These are phyloP conservation scores for Actinostola sp. DNA, from an alignment of 92 coral and sea anemone genomes.

Conservation along the genomic window DNA sequence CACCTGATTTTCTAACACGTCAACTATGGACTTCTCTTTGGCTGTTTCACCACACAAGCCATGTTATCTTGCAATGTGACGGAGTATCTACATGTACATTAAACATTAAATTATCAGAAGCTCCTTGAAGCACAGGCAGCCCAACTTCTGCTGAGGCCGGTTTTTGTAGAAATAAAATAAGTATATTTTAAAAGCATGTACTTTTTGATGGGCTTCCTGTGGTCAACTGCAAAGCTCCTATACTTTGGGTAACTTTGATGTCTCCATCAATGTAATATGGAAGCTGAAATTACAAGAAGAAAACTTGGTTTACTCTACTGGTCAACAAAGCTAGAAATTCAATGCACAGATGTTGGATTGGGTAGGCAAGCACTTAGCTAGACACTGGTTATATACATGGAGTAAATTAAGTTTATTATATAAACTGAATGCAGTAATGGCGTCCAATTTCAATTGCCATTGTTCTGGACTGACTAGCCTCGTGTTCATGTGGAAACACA, in stretches of 20 bases:
- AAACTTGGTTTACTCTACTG: neutral
- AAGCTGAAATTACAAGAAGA: conserved; percentile 58
- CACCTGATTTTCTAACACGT: conserved; percentile 76
- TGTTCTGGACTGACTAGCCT: no score
- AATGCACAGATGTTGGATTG: no score
- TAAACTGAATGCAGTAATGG: no score
- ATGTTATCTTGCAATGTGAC: conserved; percentile 76
- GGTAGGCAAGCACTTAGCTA: no score
- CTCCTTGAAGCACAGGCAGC: neutral
- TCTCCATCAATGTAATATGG: conserved; percentile 96
- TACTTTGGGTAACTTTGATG: conserved; percentile 75
- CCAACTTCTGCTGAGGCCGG: neutral
- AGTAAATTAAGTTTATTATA: no score
- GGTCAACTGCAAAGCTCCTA: no score
- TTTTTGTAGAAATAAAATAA: neutral
- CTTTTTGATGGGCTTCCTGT: no score
- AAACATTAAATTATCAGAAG: conserved; percentile 4
- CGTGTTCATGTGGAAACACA: no score
- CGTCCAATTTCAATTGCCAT: no score
- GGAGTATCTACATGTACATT: conserved; percentile 57
- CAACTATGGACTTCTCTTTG: conserved; percentile 68
- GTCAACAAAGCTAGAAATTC: neutral
- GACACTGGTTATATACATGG: no score
- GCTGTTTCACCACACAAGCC: conserved; percentile 82
- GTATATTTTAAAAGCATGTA: neutral